These are phyloP conservation scores for Garra rufa DNA, from an alignment of 2,113 vertebrate genomes.

Conservation along the genomic window DNA sequence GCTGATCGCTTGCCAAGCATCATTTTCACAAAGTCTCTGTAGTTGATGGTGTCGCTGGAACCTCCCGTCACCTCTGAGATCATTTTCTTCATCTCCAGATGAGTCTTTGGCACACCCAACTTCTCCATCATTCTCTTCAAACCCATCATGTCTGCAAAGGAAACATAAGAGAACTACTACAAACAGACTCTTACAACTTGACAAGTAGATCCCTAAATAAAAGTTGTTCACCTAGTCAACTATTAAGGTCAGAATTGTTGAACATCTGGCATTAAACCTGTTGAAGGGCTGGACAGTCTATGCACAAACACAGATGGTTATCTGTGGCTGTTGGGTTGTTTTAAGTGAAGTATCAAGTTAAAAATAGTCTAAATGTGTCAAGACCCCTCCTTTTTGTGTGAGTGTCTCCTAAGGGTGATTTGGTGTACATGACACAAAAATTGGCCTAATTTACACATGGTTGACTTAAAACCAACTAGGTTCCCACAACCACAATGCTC, in stretches of 20 bases:
- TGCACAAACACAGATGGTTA: background rate
- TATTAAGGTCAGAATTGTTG: background rate
- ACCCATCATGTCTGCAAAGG: constrained; percentile 88
- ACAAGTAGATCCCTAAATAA: background rate
- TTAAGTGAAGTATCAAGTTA: background rate
- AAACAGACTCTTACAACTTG: background rate
- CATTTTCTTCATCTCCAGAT: constrained; percentile 97
- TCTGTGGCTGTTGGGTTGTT: background rate
- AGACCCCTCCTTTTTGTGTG: background rate
- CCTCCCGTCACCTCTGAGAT: constrained; percentile 93
- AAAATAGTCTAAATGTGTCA: background rate
- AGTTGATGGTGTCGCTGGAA: constrained; percentile 90
- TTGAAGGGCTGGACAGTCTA: background rate
- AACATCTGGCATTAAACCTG: background rate
- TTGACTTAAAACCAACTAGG: background rate
- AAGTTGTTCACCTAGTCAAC: background rate
- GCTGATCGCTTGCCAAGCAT: constrained; percentile 96
- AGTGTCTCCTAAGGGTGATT: background rate
- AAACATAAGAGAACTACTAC: background rate
- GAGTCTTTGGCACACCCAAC: constrained; percentile 92
- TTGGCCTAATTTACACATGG: background rate
- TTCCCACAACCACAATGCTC: background rate
- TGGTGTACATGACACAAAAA: background rate
- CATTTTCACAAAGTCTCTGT: constrained; percentile 96
- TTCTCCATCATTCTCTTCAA: constrained; percentile 99